Percentiles rank a stretch among this genome's conserved stretches.
Conservation (phyloP, 1,140 invertebrate species). For the Polypedilum vanderplanki region DNA sequence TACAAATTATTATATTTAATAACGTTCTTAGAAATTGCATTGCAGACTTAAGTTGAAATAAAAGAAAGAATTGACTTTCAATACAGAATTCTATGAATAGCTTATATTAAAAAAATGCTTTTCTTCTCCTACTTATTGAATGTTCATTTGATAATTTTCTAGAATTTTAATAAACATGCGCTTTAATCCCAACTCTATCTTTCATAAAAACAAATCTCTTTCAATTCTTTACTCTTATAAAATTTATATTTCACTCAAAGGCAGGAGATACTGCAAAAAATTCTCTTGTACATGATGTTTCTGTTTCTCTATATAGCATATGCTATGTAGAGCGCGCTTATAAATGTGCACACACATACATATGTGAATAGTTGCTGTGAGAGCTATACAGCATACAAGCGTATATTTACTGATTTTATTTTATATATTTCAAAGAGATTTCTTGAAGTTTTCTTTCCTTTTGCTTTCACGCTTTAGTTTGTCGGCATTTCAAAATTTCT, state of each 20-base stretch:
- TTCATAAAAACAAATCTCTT: not conserved
- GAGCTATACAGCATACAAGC: too few relatives aligned
- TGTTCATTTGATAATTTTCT: too few relatives aligned
- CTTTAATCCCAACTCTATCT: too few relatives aligned
- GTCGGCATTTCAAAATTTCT: not conserved
- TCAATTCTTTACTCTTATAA: not conserved
- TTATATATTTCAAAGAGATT: not conserved
- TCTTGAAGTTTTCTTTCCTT: not conserved
- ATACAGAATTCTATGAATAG: too few relatives aligned
- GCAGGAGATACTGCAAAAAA: constrained; percentile 28
- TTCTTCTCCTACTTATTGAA: too few relatives aligned
- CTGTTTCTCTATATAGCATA: constrained; percentile 13
- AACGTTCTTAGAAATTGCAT: too few relatives aligned
- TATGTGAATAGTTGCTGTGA: not conserved
- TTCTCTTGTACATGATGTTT: constrained; percentile 1
- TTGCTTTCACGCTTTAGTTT: constrained; percentile 16
- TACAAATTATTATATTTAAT: too few relatives aligned
- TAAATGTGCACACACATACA: not conserved
- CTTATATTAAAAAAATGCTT: too few relatives aligned
- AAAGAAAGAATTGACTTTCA: too few relatives aligned
- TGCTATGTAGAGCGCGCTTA: constrained; percentile 15
- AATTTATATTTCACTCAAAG: not conserved
- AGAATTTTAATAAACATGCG: too few relatives aligned
- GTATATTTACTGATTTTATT: not conserved
- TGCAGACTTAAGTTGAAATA: too few relatives aligned